Conservation (phyloP, 2,888 invertebrate species). For the Nycteola revayana region DNA sequence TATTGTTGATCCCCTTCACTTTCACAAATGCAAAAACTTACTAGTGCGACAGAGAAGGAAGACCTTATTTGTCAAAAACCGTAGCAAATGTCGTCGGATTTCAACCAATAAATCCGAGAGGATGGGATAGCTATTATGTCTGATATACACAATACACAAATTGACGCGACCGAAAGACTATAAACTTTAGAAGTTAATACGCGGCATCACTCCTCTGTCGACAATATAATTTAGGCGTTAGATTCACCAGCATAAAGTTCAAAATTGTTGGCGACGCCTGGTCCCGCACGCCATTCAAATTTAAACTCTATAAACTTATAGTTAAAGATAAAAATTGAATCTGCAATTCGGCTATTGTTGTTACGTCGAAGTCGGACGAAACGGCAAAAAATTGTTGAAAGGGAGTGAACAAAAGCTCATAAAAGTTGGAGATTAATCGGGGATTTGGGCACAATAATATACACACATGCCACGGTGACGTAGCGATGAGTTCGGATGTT, state of each 20-base stretch:
- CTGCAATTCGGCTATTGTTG: conserved; percentile 38
- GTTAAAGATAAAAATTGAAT: conserved; percentile 12
- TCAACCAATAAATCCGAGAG: conserved; percentile 75
- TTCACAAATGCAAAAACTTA: conserved; percentile 14
- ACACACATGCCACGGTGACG: conserved; percentile 65
- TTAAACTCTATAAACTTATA: background rate
- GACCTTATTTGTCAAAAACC: conserved; percentile 57
- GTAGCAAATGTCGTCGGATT: conserved; percentile 72
- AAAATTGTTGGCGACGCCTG: conserved; percentile 1
- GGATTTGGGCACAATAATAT: conserved; percentile 75
- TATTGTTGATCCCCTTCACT: conserved; percentile 39
- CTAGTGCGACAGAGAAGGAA: conserved; percentile 39
- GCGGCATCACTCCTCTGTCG: conserved; percentile 25
- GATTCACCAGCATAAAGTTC: background rate
- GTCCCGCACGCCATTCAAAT: conserved; percentile 8
- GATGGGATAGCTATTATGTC: conserved; percentile 79
- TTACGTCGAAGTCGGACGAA: conserved; percentile 43
- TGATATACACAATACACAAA: conserved; percentile 79
- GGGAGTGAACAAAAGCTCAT: conserved; percentile 76
- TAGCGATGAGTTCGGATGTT: conserved; percentile 45
- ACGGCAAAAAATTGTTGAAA: conserved; percentile 57
- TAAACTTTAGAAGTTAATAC: conserved; percentile 76
- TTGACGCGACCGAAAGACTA: conserved; percentile 78
- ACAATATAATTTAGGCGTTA: conserved; percentile 19
- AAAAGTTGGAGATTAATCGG: conserved; percentile 80